Base-by-base conservation (phyloP, 2,797 vertebrate genomes). In the Syngnathus acus region DNA sequence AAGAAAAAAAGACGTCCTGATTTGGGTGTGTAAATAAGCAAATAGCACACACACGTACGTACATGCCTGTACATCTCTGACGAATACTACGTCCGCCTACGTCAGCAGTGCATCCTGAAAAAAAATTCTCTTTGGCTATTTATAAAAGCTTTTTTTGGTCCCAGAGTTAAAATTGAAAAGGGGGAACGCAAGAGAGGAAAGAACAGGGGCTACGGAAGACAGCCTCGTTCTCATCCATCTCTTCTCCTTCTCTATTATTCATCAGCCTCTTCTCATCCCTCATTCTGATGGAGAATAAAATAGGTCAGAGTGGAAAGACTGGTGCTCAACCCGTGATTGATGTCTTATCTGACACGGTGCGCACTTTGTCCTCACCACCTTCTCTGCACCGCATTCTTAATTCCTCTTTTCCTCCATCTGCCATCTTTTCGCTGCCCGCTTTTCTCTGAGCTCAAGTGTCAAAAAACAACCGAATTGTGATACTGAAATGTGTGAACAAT, bases 181-280 rank as follows among this genome's bases (percentile, higher is more conserved):
- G 38, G 60, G 51, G 64, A 68, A 66, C 1, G 62, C 53, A 43
- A 60, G n/a, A 54, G 59, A 53, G 55, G 43, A 67, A 75, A 70
- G 5, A 47, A 70, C 73, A 72, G 53, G 75, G 45, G 66, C 39
- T 17, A 61, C 5, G 54, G 72, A 68, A 81, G 65, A 64, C 71
- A 83, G 81, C 72, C 75, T 86, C 71, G 57, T 82, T 79, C 78
- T 82, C 80, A 85, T 87, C 84, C 78, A 85, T 88, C 86, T 85
- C 75, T 84, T 68, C 65, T 82, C 77, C 73, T 85, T 66, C 65
- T 83, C 78, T 82, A 89, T 89, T 88, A 90, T 90, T 89, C 79
- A 89, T 87, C 78, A 75, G 61, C 68, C 70, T 74, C 70, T 71
- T 68, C 80, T 77, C 79, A 69, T 86, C 79, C 68, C 69, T 85